phyloP scores from a whole-genome alignment of 2,797 vertebrate species.

The Melanogrammus aeglefinus region DNA sequence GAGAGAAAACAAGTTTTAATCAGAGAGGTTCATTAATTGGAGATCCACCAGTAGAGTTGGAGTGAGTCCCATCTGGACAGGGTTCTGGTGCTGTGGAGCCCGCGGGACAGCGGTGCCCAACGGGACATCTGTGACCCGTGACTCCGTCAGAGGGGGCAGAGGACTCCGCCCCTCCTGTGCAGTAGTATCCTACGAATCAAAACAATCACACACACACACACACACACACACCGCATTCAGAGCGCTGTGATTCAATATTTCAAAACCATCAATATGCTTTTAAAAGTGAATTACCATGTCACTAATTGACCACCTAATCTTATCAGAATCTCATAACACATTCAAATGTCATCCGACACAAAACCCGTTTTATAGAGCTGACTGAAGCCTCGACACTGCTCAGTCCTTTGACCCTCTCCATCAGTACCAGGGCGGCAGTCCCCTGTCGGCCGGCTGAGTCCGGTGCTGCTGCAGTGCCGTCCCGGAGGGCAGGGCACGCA shows the following conservation, averaged over 20 bases:
- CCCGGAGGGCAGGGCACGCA: slow-evolving; percentile 81
- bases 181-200: slow-evolving; percentile 80
- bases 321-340: background rate
- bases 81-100: slow-evolving; percentile 67
- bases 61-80: slow-evolving; percentile 76
- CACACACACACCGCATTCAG: background rate
- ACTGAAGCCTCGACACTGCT: background rate
- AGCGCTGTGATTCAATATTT: background rate
- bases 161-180: slow-evolving; percentile 68
- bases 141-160: slow-evolving; percentile 70
- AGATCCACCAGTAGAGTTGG: slow-evolving; percentile 75
- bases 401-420: background rate
- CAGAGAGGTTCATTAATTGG: background rate
- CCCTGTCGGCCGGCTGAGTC: slow-evolving; percentile 74
- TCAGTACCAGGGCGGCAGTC: slow-evolving; percentile 76
- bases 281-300: background rate
- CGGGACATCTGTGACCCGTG: slow-evolving; percentile 76
- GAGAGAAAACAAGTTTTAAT: background rate
- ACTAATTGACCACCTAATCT: background rate
- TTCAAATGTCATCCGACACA: too few species aligned
- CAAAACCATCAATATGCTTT: background rate
- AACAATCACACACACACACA: background rate
- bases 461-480: slow-evolving; percentile 78
- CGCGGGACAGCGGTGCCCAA: slow-evolving; percentile 73
- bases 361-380: background rate